A percentile compares a stretch with the other conserved stretches of the same genome.
phyloP scores from a whole-genome alignment of 2,888 invertebrate genomes.

The Callyntrura sp. region DNA sequence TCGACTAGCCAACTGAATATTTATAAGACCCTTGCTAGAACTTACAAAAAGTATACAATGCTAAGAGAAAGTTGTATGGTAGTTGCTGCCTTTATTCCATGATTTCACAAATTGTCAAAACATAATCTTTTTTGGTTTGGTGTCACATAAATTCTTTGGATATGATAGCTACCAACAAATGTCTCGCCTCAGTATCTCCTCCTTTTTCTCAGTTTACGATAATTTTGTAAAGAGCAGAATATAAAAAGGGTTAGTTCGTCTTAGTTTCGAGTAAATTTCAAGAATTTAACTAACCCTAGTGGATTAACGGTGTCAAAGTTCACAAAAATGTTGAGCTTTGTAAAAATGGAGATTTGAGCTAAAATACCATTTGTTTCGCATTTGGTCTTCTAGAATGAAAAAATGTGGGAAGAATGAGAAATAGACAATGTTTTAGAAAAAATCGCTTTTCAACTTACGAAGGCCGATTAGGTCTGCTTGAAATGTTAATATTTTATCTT shows the following conservation, averaged over 20 bases:
- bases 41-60: not conserved
- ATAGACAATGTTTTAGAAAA: conserved; percentile 8
- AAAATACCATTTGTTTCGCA: conserved; percentile 55
- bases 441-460: not conserved
- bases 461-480: too few relatives aligned
- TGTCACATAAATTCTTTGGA: conserved; percentile 13
- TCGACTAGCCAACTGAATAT: not conserved
- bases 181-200: not conserved
- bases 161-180: conserved; percentile 45
- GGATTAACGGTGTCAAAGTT: conserved; percentile 60
- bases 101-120: not conserved
- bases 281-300: conserved; percentile 33
- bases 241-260: conserved; percentile 49
- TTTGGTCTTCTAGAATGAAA: conserved; percentile 22
- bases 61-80: not conserved
- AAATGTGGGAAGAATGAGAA: not conserved
- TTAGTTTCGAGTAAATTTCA: not conserved
- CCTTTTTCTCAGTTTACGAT: conserved; percentile 1
- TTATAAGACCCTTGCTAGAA: not conserved
- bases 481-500: not conserved
- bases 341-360: conserved; percentile 48
- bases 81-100: not conserved
- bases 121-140: not conserved
- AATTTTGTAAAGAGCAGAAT: not conserved
- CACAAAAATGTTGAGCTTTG: conserved; percentile 73